Evolutionary conservation across 2,888 invertebrate genomes (phyloP).

Genomic region (Ramazzottius varieornatus): DNA sequence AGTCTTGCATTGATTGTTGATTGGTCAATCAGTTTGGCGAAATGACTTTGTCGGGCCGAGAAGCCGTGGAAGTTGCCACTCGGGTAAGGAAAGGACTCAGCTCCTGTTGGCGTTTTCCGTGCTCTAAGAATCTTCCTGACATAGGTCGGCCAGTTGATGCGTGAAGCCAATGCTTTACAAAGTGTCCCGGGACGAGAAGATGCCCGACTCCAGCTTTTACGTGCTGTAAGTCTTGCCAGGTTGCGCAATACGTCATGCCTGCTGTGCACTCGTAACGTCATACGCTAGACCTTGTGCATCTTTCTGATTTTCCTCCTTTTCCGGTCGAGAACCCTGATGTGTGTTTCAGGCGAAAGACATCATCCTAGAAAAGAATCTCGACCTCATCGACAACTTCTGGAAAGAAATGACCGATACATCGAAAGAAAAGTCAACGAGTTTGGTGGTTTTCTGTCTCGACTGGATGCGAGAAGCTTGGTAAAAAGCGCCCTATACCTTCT

Average conservation of each 20-base stretch:
- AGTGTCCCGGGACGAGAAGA: background rate
- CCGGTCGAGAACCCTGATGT: too few relatives aligned
- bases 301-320: too few relatives aligned
- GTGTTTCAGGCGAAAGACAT: background rate
- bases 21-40: too few relatives aligned
- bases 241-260: too few relatives aligned
- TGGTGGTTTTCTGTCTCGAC: background rate
- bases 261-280: too few relatives aligned
- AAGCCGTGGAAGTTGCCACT: background rate
- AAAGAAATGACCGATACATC: background rate
- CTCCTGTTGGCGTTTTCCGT: background rate
- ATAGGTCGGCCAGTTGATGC: background rate
- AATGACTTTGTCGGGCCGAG: background rate
- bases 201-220: background rate
- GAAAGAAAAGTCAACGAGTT: background rate
- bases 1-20: too few relatives aligned
- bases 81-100: background rate
- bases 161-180: background rate
- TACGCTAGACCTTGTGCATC: too few relatives aligned
- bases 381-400: slow-evolving; percentile 3
- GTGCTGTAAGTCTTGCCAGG: background rate
- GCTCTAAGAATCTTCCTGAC: too few relatives aligned
- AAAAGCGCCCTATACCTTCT: background rate
- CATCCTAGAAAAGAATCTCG: background rate
- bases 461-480: background rate